phyloP scores from a whole-genome alignment of 2,888 invertebrate genomes.

The Andricus quercusramuli region DNA sequence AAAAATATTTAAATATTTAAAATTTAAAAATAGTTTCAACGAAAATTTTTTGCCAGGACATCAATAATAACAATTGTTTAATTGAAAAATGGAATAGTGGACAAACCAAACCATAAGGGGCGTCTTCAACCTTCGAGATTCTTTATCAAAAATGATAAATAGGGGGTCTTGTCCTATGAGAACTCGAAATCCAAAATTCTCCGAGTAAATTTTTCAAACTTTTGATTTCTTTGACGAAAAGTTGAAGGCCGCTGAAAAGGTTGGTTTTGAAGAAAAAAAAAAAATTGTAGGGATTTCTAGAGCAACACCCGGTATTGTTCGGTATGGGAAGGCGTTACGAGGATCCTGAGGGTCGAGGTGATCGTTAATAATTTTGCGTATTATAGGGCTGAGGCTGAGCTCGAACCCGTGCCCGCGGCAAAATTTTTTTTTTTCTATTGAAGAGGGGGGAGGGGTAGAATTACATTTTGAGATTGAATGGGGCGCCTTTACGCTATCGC shows the following conservation, averaged over 20 bases:
- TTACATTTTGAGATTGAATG: slow-evolving; percentile 69
- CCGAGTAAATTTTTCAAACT: background rate
- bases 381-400: slow-evolving; percentile 63
- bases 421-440: background rate
- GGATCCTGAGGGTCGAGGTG: slow-evolving; percentile 53
- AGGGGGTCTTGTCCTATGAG: background rate
- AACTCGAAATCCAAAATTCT: background rate
- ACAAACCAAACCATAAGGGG: background rate
- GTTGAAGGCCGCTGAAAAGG: background rate
- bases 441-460: slow-evolving; percentile 63
- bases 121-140: background rate
- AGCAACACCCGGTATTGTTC: slow-evolving; percentile 54
- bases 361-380: slow-evolving; percentile 73
- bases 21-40: no score
- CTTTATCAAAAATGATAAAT: background rate
- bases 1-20: no score
- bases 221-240: background rate
- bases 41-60: background rate
- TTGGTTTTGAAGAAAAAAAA: background rate
- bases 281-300: slow-evolving; percentile 45
- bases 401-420: slow-evolving; percentile 45
- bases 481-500: slow-evolving; percentile 61
- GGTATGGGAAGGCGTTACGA: slow-evolving; percentile 43
- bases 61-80: background rate
- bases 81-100: background rate